Evolutionary conservation across 2,113 vertebrate species (phyloP).

Genomic region (Trichomycterus rosablanca): DNA sequence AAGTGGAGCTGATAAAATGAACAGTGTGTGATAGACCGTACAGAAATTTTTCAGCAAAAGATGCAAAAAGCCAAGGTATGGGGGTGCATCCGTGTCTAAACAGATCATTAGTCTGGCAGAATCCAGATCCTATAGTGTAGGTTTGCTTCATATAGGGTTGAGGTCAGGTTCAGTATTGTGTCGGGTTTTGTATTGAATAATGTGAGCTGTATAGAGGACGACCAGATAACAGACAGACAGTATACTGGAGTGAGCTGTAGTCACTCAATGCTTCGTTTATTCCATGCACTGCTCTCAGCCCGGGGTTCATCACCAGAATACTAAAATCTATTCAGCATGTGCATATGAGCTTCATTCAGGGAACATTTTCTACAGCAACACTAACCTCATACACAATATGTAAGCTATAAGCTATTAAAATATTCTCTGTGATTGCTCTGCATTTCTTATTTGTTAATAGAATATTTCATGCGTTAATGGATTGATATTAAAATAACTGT

Average conservation of each 20-base stretch:
- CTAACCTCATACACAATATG: constrained; percentile 5
- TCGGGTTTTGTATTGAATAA: constrained; percentile 44
- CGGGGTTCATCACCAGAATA: constrained; percentile 21
- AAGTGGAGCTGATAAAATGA: too few species aligned
- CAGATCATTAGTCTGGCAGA: too few species aligned
- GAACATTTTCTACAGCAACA: constrained; percentile 30
- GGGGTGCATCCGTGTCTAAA: too few species aligned
- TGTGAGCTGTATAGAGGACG: constrained; percentile 52
- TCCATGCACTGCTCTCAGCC: constrained; percentile 44
- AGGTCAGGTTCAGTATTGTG: constrained; percentile 44
- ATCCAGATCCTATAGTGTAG: too few species aligned
- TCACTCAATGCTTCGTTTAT: constrained; percentile 53
- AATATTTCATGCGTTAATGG: not conserved
- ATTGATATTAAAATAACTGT: constrained; percentile 6
- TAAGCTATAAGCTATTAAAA: constrained; percentile 10
- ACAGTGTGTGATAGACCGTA: too few species aligned
- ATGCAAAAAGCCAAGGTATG: too few species aligned
- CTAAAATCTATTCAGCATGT: constrained; percentile 36
- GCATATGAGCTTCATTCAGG: too few species aligned
- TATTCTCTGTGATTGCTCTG: constrained; percentile 4
- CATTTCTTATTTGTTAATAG: not conserved
- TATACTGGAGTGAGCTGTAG: constrained; percentile 51
- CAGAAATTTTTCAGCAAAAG: too few species aligned
- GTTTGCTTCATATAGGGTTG: not conserved
- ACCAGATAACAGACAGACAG: constrained; percentile 41